Conservation (phyloP, 2,797 vertebrate genomes). For the Cygnus olor region DNA sequence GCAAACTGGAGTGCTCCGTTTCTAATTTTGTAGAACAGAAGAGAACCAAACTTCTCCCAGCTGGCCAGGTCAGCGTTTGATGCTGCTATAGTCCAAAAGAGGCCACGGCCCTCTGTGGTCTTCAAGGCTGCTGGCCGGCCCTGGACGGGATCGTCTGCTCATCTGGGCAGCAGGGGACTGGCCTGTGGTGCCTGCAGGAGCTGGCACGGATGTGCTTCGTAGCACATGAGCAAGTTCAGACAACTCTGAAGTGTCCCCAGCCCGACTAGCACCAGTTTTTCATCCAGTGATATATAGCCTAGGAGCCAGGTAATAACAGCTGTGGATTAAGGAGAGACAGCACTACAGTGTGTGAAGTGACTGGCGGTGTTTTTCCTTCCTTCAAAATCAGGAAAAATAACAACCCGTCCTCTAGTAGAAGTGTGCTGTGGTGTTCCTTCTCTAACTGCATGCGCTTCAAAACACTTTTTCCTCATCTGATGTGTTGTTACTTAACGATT, state of each 20-base stretch:
- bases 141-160: not conserved
- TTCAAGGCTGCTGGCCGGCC: not conserved
- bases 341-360: not conserved
- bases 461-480: not conserved
- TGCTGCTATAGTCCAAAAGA: not conserved
- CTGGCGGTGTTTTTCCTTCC: not conserved
- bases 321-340: not conserved
- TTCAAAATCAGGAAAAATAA: not conserved
- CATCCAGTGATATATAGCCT: not conserved
- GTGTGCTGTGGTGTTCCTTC: not conserved
- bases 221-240: not conserved
- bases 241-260: not conserved
- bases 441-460: not conserved
- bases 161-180: not conserved
- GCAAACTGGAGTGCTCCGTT: not conserved
- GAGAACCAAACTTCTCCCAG: not conserved
- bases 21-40: not conserved
- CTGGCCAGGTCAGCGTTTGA: not conserved
- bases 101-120: not conserved
- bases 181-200: not conserved
- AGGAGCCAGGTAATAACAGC: not conserved
- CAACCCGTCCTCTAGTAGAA: not conserved
- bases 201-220: accelerated
- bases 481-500: slow-evolving; percentile 9
- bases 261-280: not conserved